Base-by-base conservation (phyloP, 2,888 invertebrate species). In the Chrysopilus asiliformis region DNA sequence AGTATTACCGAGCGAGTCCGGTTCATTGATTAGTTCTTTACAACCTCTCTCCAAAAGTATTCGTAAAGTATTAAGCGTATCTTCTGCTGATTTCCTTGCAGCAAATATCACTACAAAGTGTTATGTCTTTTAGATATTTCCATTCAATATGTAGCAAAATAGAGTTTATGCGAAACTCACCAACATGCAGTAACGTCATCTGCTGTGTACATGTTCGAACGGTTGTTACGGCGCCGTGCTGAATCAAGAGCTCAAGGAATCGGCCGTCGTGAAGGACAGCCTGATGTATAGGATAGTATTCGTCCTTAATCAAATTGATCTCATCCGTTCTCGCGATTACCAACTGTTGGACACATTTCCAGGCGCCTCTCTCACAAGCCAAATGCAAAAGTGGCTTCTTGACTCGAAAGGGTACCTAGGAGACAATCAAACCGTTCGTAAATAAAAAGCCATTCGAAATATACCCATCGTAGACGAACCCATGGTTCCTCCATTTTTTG, bases 221-320 rank as follows among this genome's bases (percentile, higher is more conserved):
- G 5, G 72, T 75, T 1, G 78, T 76, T 41, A 75, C 71, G 18
- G 80, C 79, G n/a, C 79, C 79, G 51, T 73, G 73, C 42, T 68
- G 67, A 42, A 75, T 73, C 29, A 76, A 57, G 41, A 74, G 56
- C 50, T 76, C 74, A 32, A 79, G 64, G 57, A 80, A 80, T 49
- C 74, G 71, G 32, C 73, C 70, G 45, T 79, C 78, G 54, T 81
- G 80, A 17, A 78, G 65, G 13, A 79, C 79, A 10, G 80, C 76
- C 52, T 79, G 76, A 56, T 81, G 77, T 40, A 82, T 74, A n/a
- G 82, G 81, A 56, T 76, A 80, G 56, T 79, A 79, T 60, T 80
- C 81, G 51, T 79, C 78, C 56, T 74, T 76, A 39, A 77, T 71
- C 42, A 74, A 68, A 57, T 79, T 76, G 31, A 79, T 76, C 58